Evolutionary conservation across 2,113 vertebrate species (phyloP).

Genomic region (Coturnix japonica): DNA sequence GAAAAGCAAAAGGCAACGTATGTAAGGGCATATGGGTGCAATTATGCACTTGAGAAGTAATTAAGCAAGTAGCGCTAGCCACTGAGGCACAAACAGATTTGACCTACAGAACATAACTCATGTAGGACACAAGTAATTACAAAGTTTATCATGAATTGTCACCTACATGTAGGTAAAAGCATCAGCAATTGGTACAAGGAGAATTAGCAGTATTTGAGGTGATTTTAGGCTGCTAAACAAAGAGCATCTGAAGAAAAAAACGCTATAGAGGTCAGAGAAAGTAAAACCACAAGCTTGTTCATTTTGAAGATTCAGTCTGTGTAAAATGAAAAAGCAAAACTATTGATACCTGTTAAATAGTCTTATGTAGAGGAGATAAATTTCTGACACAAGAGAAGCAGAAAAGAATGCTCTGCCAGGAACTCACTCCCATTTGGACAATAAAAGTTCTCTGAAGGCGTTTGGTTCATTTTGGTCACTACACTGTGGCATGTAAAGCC

Average conservation of each 20-base stretch:
- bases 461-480: neutral
- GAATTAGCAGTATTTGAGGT: neutral
- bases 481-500: neutral
- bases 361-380: neutral
- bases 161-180: neutral
- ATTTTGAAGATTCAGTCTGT: neutral
- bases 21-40: rapidly evolving
- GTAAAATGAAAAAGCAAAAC: neutral
- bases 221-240: neutral
- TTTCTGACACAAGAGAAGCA: neutral
- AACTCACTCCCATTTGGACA: neutral
- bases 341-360: neutral
- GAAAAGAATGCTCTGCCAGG: neutral
- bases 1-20: neutral
- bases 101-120: neutral
- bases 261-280: neutral
- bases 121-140: neutral
- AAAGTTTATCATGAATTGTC: neutral
- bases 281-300: neutral
- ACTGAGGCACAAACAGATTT: neutral
- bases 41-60: neutral
- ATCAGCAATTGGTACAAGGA: neutral
- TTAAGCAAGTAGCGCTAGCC: neutral
- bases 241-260: neutral
- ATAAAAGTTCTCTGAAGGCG: neutral